Evolutionary conservation across 2,888 invertebrate genomes (phyloP), one percentile per base, ranked within the genome.

Genomic region (Sycophila texana): DNA sequence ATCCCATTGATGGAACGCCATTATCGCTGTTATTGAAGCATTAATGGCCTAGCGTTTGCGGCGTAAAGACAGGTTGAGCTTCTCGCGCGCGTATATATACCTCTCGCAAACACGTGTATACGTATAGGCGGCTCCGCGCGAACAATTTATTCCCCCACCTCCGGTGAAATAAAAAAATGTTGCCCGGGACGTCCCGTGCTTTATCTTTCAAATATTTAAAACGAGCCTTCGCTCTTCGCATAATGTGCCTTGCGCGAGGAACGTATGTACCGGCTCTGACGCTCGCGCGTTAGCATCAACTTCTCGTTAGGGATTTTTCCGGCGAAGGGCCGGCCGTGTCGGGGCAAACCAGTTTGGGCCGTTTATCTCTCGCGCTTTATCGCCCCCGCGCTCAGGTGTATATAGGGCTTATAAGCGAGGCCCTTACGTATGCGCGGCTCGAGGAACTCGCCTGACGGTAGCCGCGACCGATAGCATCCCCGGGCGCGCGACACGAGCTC

Each of bases 241-340:
- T 53, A 53, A 53, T 53, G 66, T 51, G 16, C 55, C 7, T 39
- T 57, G 39, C 30, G 16, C 30, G n/a, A n/a, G n/a, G 16, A 53
- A n/a, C n/a, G 53, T 53, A 58, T 57, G n/a, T 63, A 53, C 53
- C 39, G 20, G 39, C 18, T 39, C 53, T 10, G 22, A 20, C 26
- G 22, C 26, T 12, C 7, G 30, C 75, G 79, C 83, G 81, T 83
- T 84, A 84, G 84, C 84, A 84, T 84, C 78, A 83, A 82, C 80
- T 83, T 84, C 85, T 85, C 85, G 85, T 85, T 85, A 84, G 82
- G 82, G 61, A 80, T 83, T 84, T 84, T 85, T 85, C 49, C 67
- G 13, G 39, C 68, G 20, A 49, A 22, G 66, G n/a, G 39, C 39
- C 10, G 39, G 39, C 39, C 39, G 73, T 70, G 73, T 70, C 63